Base-by-base conservation (phyloP, 2,113 vertebrate species). In the Eubucco bourcierii region DNA sequence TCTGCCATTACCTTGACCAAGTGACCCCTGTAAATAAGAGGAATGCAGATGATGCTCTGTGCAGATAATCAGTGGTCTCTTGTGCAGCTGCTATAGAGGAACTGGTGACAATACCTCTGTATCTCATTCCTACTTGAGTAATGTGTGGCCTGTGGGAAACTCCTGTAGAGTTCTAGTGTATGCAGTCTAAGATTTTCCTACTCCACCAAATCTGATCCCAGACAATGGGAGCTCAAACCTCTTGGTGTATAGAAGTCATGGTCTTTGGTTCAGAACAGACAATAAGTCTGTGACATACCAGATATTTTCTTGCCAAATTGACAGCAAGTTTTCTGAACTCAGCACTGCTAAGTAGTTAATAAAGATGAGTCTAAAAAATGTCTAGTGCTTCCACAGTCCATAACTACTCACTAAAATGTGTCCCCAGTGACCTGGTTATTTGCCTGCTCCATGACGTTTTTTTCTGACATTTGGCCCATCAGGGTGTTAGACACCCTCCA, bases 281-380 rank as follows among this genome's bases (percentile, higher is more conserved):
- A 83, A 27, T 4, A 78, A 44, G 46, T 56, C 67, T 83, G 52
- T 53, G 44, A 75, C 41, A 37, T 15, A 77, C 8, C 46, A 73
- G n/a, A 10, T 59, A 44, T 46, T 73, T 87, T 39, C 58, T 64
- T 41, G 15, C 9, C 34, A 80, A 60, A 80, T 80, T 41, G 61
- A 60, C 61, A 84, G 60, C 61, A 72, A 72, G 17, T 58, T 75
- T 75, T 65, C 28, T n/a, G 78, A 37, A n/a, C 21, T 56, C 68
- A 8, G 28, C 83, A 61, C 91, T 94, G 68, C 93, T 94, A 90
- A 82, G 82, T 80, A 83, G 90, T 88, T 86, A 67, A 86, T 86
- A 33, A 93, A 93, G 86, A 88, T 8, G 34, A 86, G 27, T 9
- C 73, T 72, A 65, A 90, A 93, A 85, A 80, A 77, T 72, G 31